Evolutionary conservation across 2,113 vertebrate genomes (phyloP), one percentile per base, ranked within the genome.

Genomic region (Lepisosteus osseus): DNA sequence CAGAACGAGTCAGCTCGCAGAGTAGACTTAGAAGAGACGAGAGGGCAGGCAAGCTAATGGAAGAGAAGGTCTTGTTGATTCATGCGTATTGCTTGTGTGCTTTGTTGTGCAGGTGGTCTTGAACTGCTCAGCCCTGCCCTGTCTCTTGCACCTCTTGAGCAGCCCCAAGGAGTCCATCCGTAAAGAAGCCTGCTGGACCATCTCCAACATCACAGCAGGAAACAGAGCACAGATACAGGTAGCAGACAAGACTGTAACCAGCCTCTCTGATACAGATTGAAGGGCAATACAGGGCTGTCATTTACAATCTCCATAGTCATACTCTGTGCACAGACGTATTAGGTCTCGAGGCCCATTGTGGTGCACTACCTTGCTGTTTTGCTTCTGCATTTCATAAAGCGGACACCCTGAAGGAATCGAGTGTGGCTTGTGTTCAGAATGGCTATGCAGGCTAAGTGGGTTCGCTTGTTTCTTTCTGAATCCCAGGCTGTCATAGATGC

Each of bases 131-230:
- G 97, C 97, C 65, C 90, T 99, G 69, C 97, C 97, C 68, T 99
- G 97, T 78, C 95, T 99, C 70, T 93, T 99, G 44, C 97, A 99
- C 82, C 93, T 99, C 44, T 87, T 99, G 82, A 98, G 97, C 81
- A 98, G 96, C 8, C 94, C 95, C 77, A 99, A 99, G 85, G 97
- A 99, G 76, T 99, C 97, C 41, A 99, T 99, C 76, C 93, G 96
- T 76, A 99, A 99, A 85, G 97, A 99, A 84, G 97, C 97, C 0
- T 99, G 97, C 83, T 99, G 97, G 97, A 99, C 97, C 72, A 97
- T 99, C 84, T 99, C 97, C 42, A 99, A 99, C 76, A 98, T 99
- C 87, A 98, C 97, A 51, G 97, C 97, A 66, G 97, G 97, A 71
- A 99, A 98, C 89, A 84, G 97, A 85, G 95, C 93, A 74, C 97